Evolutionary conservation across 2,113 vertebrate species (phyloP), one percentile per base, ranked within the genome.

Genomic region (Macquaria ambigua): DNA sequence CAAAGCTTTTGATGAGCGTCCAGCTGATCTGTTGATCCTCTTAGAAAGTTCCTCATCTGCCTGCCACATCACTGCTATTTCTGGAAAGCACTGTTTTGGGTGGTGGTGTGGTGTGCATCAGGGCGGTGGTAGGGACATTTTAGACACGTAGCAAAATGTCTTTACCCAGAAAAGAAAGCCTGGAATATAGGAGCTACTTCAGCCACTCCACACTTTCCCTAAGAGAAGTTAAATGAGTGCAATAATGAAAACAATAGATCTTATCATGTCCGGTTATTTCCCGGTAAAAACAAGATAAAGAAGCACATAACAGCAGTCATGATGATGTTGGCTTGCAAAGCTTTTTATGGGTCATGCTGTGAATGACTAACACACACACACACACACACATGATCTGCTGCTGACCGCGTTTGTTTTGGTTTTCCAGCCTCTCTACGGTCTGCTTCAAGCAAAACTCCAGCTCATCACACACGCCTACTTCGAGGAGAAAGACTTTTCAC

Each of bases 401-500:
- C 68, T 78, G 80, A 79, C 39, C 0, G 23, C 23, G 12, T 81
- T 5, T 75, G 39, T 14, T 69, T 91, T 92, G 87, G 58, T 89
- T 83, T 34, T 66, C 16, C 94, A 99, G 98, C 98, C 98, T 70
- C 95, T 99, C 21, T 99, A 97, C 87, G 98, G 98, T 5, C 96
- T 99, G 84, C 97, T 99, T 37, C 98, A 99, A 92, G 98, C 98
- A 0, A 99, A 99, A 83, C 96, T 99, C 62, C 97, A 99, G 74
- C 97, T 99, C 81, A 99, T 99, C 91, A 99, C 98, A 1, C 98
- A 99, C 23, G 98, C 98, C 0, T 99, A 99, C 95, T 99, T 99
- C 77, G 98, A 99, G 95, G 98, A 99, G 88, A 99, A 99, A 86
- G 98, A 99, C 94, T 99, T 99, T 90, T 99, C 98, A 0, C 97